Evolutionary conservation across 2,113 vertebrate genomes (phyloP).

Genomic region (Pristiophorus japonicus): DNA sequence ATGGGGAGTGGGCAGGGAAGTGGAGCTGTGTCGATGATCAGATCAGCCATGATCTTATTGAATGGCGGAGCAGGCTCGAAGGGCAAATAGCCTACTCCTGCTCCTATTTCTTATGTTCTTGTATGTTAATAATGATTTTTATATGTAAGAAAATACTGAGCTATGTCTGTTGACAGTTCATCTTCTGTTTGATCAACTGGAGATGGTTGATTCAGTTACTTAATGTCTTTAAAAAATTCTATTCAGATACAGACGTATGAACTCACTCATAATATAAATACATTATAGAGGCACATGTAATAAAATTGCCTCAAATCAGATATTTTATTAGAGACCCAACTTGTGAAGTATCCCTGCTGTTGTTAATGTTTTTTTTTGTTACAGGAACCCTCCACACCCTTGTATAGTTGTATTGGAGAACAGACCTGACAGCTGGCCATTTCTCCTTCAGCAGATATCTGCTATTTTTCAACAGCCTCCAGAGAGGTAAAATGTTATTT

Average conservation of each 20-base stretch:
- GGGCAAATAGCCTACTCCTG: no score
- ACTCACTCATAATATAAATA: not conserved
- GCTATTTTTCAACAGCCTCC: slow-evolving; percentile 64
- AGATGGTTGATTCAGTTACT: not conserved
- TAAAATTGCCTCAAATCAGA: not conserved
- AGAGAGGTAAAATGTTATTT: slow-evolving; percentile 61
- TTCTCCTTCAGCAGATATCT: slow-evolving; percentile 72
- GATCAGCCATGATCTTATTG: no score
- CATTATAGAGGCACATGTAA: not conserved
- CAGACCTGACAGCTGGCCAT: slow-evolving; percentile 78
- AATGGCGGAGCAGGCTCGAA: no score
- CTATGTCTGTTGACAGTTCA: not conserved
- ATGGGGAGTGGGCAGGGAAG: no score
- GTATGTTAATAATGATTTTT: no score
- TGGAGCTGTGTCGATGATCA: no score
- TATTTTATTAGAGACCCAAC: not conserved
- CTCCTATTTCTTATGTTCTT: no score
- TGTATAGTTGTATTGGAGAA: slow-evolving; percentile 84
- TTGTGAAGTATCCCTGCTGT: not conserved
- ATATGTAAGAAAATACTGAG: not conserved
- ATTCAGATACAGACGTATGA: not conserved
- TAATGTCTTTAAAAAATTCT: not conserved
- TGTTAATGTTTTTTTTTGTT: slow-evolving; percentile 43
- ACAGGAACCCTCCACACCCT: slow-evolving; percentile 77
- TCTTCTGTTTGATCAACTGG: not conserved